phyloP scores from a whole-genome alignment of 2,797 vertebrate genomes.

The Helicolenus hilgendorfi region DNA sequence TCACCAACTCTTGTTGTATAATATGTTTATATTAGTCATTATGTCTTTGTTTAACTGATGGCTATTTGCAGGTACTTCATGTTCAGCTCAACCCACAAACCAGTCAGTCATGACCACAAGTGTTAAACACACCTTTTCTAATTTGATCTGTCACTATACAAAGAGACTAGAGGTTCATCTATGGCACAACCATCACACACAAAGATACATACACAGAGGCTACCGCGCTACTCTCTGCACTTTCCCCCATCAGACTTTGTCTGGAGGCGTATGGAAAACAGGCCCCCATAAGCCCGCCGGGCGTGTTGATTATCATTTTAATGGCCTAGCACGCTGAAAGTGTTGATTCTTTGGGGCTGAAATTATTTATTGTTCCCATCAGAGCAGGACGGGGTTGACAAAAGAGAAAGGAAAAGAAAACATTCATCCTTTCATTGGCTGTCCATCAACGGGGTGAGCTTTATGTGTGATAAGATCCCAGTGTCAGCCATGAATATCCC shows the following conservation, averaged over 20 bases:
- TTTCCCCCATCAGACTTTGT: slow-evolving; percentile 28
- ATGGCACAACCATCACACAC: not conserved
- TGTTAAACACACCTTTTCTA: slow-evolving; percentile 25
- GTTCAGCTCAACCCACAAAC: slow-evolving; percentile 13
- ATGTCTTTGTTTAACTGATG: slow-evolving; percentile 14
- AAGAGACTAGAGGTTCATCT: not conserved
- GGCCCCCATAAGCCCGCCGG: slow-evolving; percentile 15
- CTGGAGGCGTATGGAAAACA: slow-evolving; percentile 47
- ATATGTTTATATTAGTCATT: not conserved
- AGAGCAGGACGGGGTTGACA: slow-evolving; percentile 11
- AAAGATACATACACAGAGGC: not conserved
- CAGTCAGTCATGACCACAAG: slow-evolving; percentile 13
- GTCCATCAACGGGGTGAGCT: slow-evolving; percentile 22
- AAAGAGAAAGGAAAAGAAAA: slow-evolving; percentile 24
- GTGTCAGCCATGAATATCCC: slow-evolving; percentile 8
- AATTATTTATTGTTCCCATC: slow-evolving; percentile 68
- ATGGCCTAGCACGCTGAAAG: slow-evolving; percentile 38
- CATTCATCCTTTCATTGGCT: slow-evolving; percentile 46
- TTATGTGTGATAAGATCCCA: slow-evolving; percentile 30
- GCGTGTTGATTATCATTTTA: slow-evolving; percentile 70
- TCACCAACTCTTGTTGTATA: not conserved
- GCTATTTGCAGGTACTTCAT: not conserved
- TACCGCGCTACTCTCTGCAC: not conserved
- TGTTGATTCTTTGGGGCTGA: slow-evolving; percentile 48
- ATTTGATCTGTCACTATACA: slow-evolving; percentile 10